Conservation (phyloP, 2,797 vertebrate genomes). For the Morus bassanus region DNA sequence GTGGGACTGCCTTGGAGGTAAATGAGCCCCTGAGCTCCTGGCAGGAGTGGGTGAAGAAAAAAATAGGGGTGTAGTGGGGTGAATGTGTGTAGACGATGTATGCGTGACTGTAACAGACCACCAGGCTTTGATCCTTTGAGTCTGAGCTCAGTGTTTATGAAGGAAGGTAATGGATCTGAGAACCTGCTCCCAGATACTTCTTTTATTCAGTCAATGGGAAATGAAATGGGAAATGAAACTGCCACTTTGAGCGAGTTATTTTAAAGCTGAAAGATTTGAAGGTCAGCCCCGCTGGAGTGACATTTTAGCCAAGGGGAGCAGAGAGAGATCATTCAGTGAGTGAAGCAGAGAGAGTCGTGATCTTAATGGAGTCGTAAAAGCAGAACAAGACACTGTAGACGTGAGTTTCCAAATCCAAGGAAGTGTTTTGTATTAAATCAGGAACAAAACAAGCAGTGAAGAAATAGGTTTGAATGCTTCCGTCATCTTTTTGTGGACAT, state of each 20-base stretch:
- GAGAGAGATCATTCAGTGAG: not conserved
- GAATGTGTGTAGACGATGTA: not conserved
- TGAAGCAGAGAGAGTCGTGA: conserved; percentile 15
- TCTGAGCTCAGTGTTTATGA: not conserved
- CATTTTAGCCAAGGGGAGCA: conserved; percentile 36
- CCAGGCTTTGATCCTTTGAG: not conserved
- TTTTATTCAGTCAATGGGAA: conserved; percentile 11
- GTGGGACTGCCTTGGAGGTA: not conserved
- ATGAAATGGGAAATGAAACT: not conserved
- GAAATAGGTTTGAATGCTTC: not conserved
- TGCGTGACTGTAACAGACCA: not conserved
- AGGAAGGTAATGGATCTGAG: not conserved
- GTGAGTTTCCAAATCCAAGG: not conserved
- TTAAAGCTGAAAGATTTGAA: conserved; percentile 54
- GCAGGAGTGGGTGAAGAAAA: not conserved
- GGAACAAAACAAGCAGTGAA: not conserved
- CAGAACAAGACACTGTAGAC: not conserved
- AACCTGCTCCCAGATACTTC: not conserved
- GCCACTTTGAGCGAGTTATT: conserved; percentile 40
- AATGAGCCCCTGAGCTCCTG: not conserved
- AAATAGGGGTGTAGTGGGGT: not conserved
- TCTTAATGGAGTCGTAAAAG: conserved; percentile 11
- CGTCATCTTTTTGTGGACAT: not conserved
- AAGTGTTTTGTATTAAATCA: not conserved
- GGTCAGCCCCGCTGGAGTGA: conserved; percentile 19